phyloP scores from a whole-genome alignment of 2,113 vertebrate genomes.

The Suricata suricatta region DNA sequence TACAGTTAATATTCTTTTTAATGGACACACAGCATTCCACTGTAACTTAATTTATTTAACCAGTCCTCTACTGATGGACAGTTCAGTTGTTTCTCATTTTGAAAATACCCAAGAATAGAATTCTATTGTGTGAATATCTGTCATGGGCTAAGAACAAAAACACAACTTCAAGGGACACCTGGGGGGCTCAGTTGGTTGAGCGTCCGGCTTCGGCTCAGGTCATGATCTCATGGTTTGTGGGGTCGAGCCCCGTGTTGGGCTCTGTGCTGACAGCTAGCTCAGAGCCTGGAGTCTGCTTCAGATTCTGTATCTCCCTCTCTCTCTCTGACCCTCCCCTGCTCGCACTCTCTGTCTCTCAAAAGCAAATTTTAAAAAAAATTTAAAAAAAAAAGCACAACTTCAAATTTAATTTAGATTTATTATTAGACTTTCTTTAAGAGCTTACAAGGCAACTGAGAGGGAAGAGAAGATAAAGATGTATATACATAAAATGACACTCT shows the following conservation, averaged over 20 bases:
- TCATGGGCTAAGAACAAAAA: background rate
- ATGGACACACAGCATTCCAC: background rate
- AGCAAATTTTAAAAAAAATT: too few species aligned
- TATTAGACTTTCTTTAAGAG: constrained; percentile 47
- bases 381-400: background rate
- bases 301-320: too few species aligned
- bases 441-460: background rate
- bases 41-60: background rate
- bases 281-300: too few species aligned
- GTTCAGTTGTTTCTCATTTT: background rate
- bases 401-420: background rate
- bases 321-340: too few species aligned
- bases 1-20: background rate
- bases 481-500: constrained; percentile 64
- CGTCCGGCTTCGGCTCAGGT: too few species aligned
- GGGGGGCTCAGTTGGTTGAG: too few species aligned
- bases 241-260: too few species aligned
- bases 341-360: too few species aligned
- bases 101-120: background rate
- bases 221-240: too few species aligned
- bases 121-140: background rate
- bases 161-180: background rate
- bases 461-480: constrained; percentile 49
- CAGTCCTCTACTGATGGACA: background rate
- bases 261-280: too few species aligned